Base-by-base conservation (phyloP, 2,888 invertebrate species). In the Galerucella nymphaeae region DNA sequence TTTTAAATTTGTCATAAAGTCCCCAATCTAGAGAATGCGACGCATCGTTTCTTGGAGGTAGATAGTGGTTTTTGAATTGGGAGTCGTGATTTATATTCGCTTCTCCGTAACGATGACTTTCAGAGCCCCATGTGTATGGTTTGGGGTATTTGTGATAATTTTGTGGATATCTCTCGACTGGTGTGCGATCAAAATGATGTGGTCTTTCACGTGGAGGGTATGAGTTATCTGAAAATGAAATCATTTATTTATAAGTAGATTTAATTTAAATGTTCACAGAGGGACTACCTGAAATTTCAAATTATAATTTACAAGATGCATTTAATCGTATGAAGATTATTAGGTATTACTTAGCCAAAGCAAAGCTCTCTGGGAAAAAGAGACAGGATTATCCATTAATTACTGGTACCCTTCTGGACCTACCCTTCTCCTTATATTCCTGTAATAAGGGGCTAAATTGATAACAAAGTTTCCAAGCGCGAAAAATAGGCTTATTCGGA, bases 11-110 rank as follows among this genome's bases (percentile, higher is more conserved):
- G 18, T 85, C 85, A 75, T 86, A 86, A 57, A 81, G 81, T 2
- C 85, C 86, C 86, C 86, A 86, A 72, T 84, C 80, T 16, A 61
- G 14, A 16, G 38, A 11, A 70, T 82, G 81, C 5, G 81, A 74
- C 41, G 79, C 76, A 0, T 85, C 85, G 63, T 84, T 84, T 74
- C 84, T 85, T 11, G 82, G 80, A 42, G 83, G 82, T 45, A 82
- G 73, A 71, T 82, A 81, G 64, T 80, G 79, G 67, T 82, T 80
- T 66, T 71, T 69, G 55, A 76, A 9, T 53, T 53, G 53, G 16
- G 18, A 53, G 10, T 75, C 18, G 18, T 38, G 10, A 9, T 38
- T 16, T 1, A 13, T 16, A 6, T 16, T 66, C 45, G 79, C 72
- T 74, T 72, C 70, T 38, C 86, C 86, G 59, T 88, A 88, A 8